Evolutionary conservation across 2,113 vertebrate species (phyloP).

Genomic region (Mormoops blainvillei): DNA sequence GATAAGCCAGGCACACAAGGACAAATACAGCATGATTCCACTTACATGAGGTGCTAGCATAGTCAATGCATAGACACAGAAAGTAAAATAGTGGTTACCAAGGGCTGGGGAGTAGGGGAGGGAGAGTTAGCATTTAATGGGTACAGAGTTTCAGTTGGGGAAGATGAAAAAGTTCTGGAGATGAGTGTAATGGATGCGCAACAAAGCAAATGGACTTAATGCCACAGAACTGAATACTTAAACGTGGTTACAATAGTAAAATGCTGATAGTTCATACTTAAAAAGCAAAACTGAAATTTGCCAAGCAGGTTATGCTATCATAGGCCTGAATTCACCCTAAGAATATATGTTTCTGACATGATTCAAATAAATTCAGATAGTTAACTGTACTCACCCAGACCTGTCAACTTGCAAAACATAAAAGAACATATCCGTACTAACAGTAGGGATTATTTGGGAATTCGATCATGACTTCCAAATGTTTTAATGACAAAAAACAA

Average conservation of each 20-base stretch:
- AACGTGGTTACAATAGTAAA: not conserved
- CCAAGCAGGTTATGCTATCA: not conserved
- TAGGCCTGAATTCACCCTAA: not conserved
- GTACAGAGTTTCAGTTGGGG: not conserved
- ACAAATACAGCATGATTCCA: no score
- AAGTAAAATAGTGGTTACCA: not conserved
- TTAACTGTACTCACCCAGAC: not conserved
- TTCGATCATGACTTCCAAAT: not conserved
- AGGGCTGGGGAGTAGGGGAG: not conserved
- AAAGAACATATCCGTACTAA: not conserved
- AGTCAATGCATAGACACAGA: no score
- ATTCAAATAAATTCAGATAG: not conserved
- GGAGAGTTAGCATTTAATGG: not conserved
- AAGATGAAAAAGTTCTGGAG: not conserved
- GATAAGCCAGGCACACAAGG: no score
- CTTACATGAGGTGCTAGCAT: no score
- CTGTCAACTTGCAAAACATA: not conserved
- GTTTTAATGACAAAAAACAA: not conserved
- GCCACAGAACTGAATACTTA: not conserved
- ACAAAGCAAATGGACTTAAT: not conserved
- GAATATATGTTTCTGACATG: not conserved
- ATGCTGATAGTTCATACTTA: not conserved
- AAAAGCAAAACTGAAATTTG: conserved; percentile 17
- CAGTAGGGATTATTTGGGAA: not conserved
- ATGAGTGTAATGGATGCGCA: not conserved